phyloP scores from a whole-genome alignment of 2,113 vertebrate genomes.

The Helogale parvula region DNA sequence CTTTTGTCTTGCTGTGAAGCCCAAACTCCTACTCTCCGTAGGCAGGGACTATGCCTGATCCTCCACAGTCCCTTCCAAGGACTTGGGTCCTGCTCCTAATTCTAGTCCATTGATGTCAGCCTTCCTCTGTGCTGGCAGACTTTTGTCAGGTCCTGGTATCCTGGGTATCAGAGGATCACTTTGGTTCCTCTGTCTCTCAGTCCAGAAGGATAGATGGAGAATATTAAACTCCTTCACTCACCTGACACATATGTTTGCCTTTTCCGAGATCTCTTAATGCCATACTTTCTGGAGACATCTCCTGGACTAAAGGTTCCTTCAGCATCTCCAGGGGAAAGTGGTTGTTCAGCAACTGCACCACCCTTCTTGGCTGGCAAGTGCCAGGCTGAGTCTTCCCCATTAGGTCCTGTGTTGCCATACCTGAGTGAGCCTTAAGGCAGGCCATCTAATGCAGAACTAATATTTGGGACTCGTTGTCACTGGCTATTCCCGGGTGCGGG shows the following conservation, averaged over 20 bases:
- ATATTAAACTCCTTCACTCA: background rate
- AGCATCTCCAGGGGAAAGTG: background rate
- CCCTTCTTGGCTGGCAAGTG: background rate
- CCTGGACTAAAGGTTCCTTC: background rate
- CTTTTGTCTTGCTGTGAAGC: background rate
- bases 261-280: background rate
- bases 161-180: background rate
- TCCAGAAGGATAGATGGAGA: background rate
- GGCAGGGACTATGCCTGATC: background rate
- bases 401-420: too few species aligned
- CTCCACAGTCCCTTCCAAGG: background rate
- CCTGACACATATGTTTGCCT: background rate
- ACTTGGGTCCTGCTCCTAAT: background rate
- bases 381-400: accelerated
- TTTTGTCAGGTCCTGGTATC: background rate
- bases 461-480: background rate
- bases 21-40: background rate
- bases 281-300: background rate
- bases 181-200: background rate
- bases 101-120: background rate
- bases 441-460: background rate
- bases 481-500: background rate
- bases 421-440: background rate
- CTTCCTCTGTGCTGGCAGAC: background rate
- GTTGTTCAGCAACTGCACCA: background rate